Conservation (phyloP, 2,888 invertebrate species). For the Drosophila percnosoma region DNA sequence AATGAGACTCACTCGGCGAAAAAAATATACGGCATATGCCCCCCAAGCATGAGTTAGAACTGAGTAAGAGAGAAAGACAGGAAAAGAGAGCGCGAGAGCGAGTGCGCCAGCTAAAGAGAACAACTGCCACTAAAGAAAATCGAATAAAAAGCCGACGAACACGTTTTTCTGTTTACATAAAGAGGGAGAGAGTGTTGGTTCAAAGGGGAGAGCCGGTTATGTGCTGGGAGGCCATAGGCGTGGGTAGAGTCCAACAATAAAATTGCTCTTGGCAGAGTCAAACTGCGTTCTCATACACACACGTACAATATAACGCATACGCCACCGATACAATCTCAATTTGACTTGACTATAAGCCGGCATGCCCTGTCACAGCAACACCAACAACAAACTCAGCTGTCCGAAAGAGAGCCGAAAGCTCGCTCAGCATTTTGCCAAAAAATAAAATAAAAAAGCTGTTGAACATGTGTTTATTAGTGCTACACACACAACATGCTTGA, state of each 20-base stretch:
- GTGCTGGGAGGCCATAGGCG: constrained; percentile 50
- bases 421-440: constrained; percentile 26
- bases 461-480: constrained; percentile 61
- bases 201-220: constrained; percentile 1
- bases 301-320: constrained; percentile 53
- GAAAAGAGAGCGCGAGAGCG: constrained; percentile 4
- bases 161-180: constrained; percentile 32
- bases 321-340: constrained; percentile 33
- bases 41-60: constrained; percentile 71
- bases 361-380: constrained; percentile 51
- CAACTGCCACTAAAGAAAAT: constrained; percentile 12
- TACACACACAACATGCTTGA: constrained; percentile 6
- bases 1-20: constrained; percentile 26
- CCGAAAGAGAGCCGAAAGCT: constrained; percentile 42
- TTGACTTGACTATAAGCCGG: constrained; percentile 53
- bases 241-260: constrained; percentile 40
- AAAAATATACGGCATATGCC: constrained; percentile 34
- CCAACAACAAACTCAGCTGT: constrained; percentile 62
- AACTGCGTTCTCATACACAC: constrained; percentile 22
- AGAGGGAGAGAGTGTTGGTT: constrained; percentile 1
- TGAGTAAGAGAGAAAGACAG: constrained; percentile 30
- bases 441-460: constrained; percentile 22
- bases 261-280: constrained; percentile 37
- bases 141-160: constrained; percentile 29
- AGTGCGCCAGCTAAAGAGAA: constrained; percentile 24